Base-by-base conservation (phyloP, 2,888 invertebrate species). In the Heliconius sara region DNA sequence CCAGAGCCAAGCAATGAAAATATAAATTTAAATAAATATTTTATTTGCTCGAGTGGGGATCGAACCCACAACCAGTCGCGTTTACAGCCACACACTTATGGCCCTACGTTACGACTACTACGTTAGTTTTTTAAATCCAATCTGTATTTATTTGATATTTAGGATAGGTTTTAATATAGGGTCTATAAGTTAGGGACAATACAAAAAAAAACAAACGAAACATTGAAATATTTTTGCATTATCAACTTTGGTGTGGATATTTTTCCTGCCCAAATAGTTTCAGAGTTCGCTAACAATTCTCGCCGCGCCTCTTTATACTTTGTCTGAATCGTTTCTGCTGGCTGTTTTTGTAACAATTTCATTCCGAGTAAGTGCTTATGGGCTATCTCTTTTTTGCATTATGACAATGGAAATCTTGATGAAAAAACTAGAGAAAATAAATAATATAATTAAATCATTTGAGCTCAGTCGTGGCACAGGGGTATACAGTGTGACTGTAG, bases 321-420 rank as follows among this genome's bases (percentile, higher is more conserved):
- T 27, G n/a, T 68, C 6, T 68, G 43, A 68, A 68, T 68, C 68
- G 68, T 68, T 68, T 68, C 68, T 68, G 68, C 68, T 68, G 39
- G 68, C 25, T 68, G 25, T 68, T 68, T 68, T 68, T 68, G 68
- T 68, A 43, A 25, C n/a, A 68, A 68, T 68, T 43, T 68, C 68
- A 68, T 43, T 43, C 6, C n/a, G 68, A 39, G 68, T 68, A 25
- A 39, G 39, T 43, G n/a, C 39, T 43, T 68, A 68, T 68, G 43
- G 68, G 43, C 43, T n/a, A 68, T n/a, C 34, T 68, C 12, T 43
- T 67, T 43, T 25, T 43, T 68, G n/a, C 39, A 1, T 39, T 39
- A 39, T n/a, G 5, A 68, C 67, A 67, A 34, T 22, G 22, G 39
- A n/a, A 68, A 1, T 19, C 22, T 39, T 39, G 39, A 2, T 68